phyloP scores from a whole-genome alignment of 1,140 invertebrate genomes.

The Drosophila asahinai region DNA sequence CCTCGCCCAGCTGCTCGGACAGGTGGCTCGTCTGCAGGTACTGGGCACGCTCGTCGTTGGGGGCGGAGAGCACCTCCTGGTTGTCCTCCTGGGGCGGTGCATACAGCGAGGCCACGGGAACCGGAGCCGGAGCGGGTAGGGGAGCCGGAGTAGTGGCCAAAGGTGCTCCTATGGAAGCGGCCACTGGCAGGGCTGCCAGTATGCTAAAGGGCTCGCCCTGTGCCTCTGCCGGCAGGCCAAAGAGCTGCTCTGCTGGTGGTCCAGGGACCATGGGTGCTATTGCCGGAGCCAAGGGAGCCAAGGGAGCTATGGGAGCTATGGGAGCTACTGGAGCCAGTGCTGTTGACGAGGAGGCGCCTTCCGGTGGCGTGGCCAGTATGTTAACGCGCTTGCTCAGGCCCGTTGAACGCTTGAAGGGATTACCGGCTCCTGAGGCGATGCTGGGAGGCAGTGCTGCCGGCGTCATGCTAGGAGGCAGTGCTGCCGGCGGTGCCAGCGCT shows the following conservation, averaged over 20 bases:
- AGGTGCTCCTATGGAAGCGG: conserved; percentile 6
- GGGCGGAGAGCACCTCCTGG: conserved; percentile 73
- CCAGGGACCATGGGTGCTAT: conserved; percentile 6
- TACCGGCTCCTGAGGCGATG: conserved; percentile 29
- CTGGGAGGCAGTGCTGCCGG: conserved; percentile 20
- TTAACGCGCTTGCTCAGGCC: conserved; percentile 82
- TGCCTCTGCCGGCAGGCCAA: conserved; percentile 17
- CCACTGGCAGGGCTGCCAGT: conserved; percentile 12
- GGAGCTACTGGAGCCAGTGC: conserved; percentile 6
- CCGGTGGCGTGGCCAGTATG: conserved; percentile 58
- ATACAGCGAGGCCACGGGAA: not conserved
- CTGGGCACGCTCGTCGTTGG: conserved; percentile 89
- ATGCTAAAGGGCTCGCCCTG: conserved; percentile 24
- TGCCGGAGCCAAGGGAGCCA: conserved; percentile 1
- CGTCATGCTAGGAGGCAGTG: conserved; percentile 12
- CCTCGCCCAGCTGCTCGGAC: conserved; percentile 86
- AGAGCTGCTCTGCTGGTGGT: conserved; percentile 30
- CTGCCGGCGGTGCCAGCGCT: conserved; percentile 6
- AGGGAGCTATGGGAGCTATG: not conserved
- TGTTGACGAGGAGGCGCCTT: conserved; percentile 33
- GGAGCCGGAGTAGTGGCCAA: conserved; percentile 64
- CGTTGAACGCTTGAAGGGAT: conserved; percentile 84
- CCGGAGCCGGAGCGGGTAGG: conserved; percentile 76
- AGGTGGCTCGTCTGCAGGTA: conserved; percentile 90
- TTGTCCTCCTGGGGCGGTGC: conserved; percentile 39